Evolutionary conservation across 2,797 vertebrate species (phyloP).

Genomic region (Simalia tracyae): DNA sequence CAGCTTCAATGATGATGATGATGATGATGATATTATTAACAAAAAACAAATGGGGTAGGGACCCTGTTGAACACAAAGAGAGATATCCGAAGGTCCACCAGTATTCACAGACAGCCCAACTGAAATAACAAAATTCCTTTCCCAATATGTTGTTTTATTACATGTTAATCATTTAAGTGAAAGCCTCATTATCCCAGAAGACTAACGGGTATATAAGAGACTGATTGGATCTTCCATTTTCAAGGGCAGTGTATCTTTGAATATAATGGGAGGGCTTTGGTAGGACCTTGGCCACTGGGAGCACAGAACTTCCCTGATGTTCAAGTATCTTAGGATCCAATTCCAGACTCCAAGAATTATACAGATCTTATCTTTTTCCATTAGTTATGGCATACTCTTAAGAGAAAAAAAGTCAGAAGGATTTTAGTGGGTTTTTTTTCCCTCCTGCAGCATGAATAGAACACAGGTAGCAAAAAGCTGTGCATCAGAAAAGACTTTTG

Average conservation of each 20-base stretch:
- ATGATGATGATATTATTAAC: too few species aligned
- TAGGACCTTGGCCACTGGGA: not conserved
- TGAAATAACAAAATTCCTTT: not conserved
- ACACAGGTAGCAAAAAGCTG: conserved; percentile 26
- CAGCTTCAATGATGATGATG: not conserved
- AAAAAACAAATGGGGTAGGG: not conserved
- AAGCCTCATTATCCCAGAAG: not conserved
- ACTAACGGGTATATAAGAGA: not conserved
- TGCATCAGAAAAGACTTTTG: conserved; percentile 39
- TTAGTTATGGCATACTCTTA: not conserved
- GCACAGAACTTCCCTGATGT: not conserved
- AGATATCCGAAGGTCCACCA: not conserved
- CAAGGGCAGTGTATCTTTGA: not conserved
- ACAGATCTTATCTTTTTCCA: not conserved
- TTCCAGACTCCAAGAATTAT: not conserved
- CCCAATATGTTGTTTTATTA: not conserved
- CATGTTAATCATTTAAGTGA: not conserved
- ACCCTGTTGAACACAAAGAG: not conserved
- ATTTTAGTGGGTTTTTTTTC: conserved; percentile 8
- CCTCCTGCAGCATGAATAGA: conserved; percentile 4
- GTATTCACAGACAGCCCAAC: not conserved
- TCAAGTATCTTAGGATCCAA: not conserved
- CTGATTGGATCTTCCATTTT: not conserved
- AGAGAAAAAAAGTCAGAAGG: not conserved
- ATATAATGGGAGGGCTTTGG: not conserved